phyloP scores from a whole-genome alignment of 2,797 vertebrate species.

The Helicolenus hilgendorfi region DNA sequence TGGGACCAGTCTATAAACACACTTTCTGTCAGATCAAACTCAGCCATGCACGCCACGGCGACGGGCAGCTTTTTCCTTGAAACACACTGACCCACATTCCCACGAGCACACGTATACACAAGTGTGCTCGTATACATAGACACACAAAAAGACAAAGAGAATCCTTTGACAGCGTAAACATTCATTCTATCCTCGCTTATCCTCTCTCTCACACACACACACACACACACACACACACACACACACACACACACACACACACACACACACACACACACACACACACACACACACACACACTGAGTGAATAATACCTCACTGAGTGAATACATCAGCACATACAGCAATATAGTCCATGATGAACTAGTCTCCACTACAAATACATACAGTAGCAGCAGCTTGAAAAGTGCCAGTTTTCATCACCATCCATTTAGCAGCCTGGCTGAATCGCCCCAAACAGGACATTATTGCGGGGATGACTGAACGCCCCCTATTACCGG shows the following conservation, averaged over 20 bases:
- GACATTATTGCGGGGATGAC: constrained; percentile 54
- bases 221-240: neutral
- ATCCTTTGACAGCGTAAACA: neutral
- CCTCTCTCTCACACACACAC: neutral
- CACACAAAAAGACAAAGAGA: constrained; percentile 24
- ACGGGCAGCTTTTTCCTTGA: neutral
- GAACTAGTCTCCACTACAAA: constrained; percentile 8
- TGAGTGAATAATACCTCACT: neutral
- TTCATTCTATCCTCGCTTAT: neutral
- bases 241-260: neutral
- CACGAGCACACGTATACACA: neutral
- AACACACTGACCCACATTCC: constrained; percentile 45
- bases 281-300: neutral
- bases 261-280: neutral
- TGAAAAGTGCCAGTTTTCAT: constrained; percentile 42
- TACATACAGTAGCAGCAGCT: neutral
- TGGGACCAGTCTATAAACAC: constrained; percentile 41
- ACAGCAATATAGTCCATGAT: neutral
- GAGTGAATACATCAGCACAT: neutral
- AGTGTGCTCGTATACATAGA: neutral
- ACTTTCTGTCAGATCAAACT: constrained; percentile 24
- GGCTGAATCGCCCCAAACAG: constrained; percentile 45
- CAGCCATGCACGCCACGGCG: neutral
- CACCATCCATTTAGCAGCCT: constrained; percentile 45
- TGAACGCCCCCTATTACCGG: constrained; percentile 62